phyloP scores from a whole-genome alignment of 2,888 invertebrate genomes.

The Drosophila acutilabella region DNA sequence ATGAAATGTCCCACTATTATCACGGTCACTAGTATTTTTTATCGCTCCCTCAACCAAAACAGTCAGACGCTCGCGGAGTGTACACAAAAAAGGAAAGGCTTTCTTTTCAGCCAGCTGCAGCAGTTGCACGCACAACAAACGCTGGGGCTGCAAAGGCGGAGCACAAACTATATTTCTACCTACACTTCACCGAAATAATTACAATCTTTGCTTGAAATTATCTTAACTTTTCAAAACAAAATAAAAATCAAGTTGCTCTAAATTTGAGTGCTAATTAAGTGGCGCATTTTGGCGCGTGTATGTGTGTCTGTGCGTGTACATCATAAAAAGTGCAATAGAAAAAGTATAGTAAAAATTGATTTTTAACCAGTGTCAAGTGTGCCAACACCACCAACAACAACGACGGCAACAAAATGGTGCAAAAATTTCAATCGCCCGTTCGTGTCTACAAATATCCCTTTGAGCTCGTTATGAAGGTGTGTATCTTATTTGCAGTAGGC shows the following conservation, averaged over 20 bases:
- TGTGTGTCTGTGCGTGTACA: slow-evolving; percentile 29
- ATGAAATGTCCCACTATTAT: too few relatives aligned
- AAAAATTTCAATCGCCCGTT: slow-evolving; percentile 97
- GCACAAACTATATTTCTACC: slow-evolving; percentile 2
- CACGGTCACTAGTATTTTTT: not conserved
- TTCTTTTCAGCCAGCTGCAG: slow-evolving; percentile 65
- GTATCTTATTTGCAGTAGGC: slow-evolving; percentile 82
- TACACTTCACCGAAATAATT: slow-evolving; percentile 18
- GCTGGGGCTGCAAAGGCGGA: slow-evolving; percentile 54
- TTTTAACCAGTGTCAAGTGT: slow-evolving; percentile 63
- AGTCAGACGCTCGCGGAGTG: slow-evolving; percentile 50
- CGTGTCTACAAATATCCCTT: slow-evolving; percentile 98
- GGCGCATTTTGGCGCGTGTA: slow-evolving; percentile 36
- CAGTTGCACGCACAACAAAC: slow-evolving; percentile 58
- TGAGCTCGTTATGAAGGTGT: slow-evolving; percentile 97
- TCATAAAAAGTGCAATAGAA: slow-evolving; percentile 43
- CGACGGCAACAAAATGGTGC: slow-evolving; percentile 90
- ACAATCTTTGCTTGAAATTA: slow-evolving; percentile 22
- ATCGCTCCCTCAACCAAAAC: slow-evolving; percentile 25
- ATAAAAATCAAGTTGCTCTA: slow-evolving; percentile 25
- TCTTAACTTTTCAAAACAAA: slow-evolving; percentile 23
- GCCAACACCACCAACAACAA: slow-evolving; percentile 51
- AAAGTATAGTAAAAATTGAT: slow-evolving; percentile 53
- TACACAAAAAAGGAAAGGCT: slow-evolving; percentile 62
- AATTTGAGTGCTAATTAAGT: slow-evolving; percentile 32